phyloP scores from a whole-genome alignment of 2,797 vertebrate genomes.

The Micromesistius poutassou region DNA sequence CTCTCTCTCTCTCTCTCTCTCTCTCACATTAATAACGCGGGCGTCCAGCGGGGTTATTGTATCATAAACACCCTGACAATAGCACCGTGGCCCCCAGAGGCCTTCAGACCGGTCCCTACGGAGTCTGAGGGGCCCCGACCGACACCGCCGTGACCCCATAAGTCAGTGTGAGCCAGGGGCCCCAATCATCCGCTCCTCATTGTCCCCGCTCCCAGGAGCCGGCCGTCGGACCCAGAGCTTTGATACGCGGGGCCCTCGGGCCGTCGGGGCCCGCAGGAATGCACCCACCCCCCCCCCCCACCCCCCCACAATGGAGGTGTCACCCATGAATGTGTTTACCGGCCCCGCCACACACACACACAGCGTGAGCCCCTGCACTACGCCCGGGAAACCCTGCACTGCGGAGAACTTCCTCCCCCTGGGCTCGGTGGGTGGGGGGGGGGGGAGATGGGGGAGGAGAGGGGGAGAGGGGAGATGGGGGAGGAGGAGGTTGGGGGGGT shows the following conservation, averaged over 20 bases:
- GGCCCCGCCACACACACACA: constrained; percentile 10
- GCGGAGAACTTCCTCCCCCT: constrained; percentile 22
- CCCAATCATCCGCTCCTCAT: constrained; percentile 35
- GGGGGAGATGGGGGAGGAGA: no score
- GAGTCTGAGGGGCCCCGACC: constrained; percentile 17
- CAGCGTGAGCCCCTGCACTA: constrained; percentile 43
- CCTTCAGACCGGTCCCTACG: constrained; percentile 1
- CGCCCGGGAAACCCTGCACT: constrained; percentile 55
- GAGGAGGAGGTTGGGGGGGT: no score
- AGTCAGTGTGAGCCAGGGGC: constrained; percentile 22
- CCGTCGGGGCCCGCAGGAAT: constrained; percentile 6
- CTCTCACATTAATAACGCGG: no score
- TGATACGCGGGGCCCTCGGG: constrained; percentile 25
- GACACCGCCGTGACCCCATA: constrained; percentile 43
- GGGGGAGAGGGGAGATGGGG: no score
- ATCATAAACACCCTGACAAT: neutral
- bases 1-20: no score
- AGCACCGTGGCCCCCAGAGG: neutral
- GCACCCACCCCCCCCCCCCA: constrained; percentile 49
- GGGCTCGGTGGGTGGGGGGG: no score
- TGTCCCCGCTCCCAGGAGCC: constrained; percentile 40
- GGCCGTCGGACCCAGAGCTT: constrained; percentile 23
- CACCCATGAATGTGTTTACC: constrained; percentile 56
- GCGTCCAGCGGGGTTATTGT: neutral
- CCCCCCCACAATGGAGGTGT: constrained; percentile 58